Percentiles rank a stretch among this genome's conserved stretches.
Evolutionary conservation across 2,888 invertebrate genomes (phyloP).

Genomic region (Cremastobaeus sp.): DNA sequence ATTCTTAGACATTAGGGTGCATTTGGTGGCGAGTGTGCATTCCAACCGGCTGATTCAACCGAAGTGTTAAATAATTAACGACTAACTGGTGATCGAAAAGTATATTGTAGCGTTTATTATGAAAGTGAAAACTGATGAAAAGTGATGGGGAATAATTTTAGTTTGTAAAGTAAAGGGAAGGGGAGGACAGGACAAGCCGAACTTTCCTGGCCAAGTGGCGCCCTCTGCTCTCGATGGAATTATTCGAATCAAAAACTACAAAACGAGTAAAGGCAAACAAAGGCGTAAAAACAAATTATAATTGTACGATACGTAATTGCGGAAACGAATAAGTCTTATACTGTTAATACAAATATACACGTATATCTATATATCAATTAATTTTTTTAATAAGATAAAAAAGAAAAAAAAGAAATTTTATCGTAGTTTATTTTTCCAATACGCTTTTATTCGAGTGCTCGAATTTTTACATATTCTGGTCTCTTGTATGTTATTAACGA

Average conservation of each 20-base stretch:
- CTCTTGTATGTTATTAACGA: conserved; percentile 47
- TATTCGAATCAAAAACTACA: conserved; percentile 35
- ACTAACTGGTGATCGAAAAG: conserved; percentile 34
- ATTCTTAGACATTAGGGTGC: conserved; percentile 67
- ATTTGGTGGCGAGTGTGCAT: conserved; percentile 70
- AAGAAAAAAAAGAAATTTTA: conserved; percentile 35
- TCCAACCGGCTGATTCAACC: conserved; percentile 64
- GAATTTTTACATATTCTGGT: conserved; percentile 56
- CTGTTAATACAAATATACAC: conserved; percentile 37
- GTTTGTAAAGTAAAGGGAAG: conserved; percentile 12
- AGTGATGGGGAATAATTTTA: conserved; percentile 9
- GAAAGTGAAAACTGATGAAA: background rate
- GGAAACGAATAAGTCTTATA: conserved; percentile 33
- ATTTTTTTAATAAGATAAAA: conserved; percentile 43
- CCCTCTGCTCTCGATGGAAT: conserved; percentile 57
- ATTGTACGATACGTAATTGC: conserved; percentile 41
- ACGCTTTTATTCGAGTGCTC: conserved; percentile 58
- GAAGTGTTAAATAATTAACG: conserved; percentile 23
- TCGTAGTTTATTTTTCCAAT: conserved; percentile 57
- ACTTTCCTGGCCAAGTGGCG: conserved; percentile 43
- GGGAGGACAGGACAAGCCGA: conserved; percentile 21
- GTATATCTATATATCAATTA: conserved; percentile 48
- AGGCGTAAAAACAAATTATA: conserved; percentile 13
- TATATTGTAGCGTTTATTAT: conserved; percentile 25
- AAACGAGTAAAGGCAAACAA: conserved; percentile 18